Evolutionary conservation across 2,797 vertebrate species (phyloP).

Genomic region (Spondyliosoma cantharus): DNA sequence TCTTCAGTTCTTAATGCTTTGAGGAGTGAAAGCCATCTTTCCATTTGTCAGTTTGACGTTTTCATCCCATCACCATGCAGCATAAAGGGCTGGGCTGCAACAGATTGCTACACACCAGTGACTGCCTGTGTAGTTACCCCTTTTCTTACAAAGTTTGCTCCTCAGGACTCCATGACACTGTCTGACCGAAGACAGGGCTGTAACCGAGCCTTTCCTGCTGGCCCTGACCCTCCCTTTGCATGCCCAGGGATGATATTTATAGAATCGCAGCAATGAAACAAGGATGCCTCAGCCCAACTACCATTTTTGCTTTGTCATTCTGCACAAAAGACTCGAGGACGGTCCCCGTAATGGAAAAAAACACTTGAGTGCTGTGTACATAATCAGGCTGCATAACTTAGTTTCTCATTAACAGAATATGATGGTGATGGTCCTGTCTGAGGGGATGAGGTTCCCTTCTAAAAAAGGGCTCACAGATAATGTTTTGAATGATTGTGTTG

Average conservation of each 20-base stretch:
- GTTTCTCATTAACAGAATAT: slow-evolving; percentile 13
- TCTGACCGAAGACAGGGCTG: slow-evolving; percentile 50
- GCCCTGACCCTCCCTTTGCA: slow-evolving; percentile 30
- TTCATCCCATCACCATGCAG: slow-evolving; percentile 57
- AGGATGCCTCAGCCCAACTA: slow-evolving; percentile 40
- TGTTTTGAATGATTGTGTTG: slow-evolving; percentile 14
- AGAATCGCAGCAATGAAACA: slow-evolving; percentile 66
- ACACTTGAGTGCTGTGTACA: not conserved
- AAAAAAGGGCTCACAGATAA: not conserved
- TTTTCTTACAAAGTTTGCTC: slow-evolving; percentile 50
- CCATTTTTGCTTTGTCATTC: slow-evolving; percentile 59
- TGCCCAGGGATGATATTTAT: slow-evolving; percentile 68
- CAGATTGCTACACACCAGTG: slow-evolving; percentile 39
- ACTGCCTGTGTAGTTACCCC: slow-evolving; percentile 32
- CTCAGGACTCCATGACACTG: slow-evolving; percentile 31
- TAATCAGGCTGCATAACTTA: slow-evolving; percentile 4
- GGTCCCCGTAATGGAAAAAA: slow-evolving; percentile 25
- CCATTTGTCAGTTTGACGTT: slow-evolving; percentile 63
- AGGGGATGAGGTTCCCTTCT: not conserved
- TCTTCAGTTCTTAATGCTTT: slow-evolving; percentile 13
- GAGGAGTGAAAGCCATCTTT: slow-evolving; percentile 31
- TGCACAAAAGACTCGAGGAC: slow-evolving; percentile 26
- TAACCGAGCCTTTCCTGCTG: slow-evolving; percentile 55
- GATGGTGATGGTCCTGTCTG: not conserved
- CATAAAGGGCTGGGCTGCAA: slow-evolving; percentile 24